Evolutionary conservation across 2,797 vertebrate genomes (phyloP).

Genomic region (Myotis pilosus): DNA sequence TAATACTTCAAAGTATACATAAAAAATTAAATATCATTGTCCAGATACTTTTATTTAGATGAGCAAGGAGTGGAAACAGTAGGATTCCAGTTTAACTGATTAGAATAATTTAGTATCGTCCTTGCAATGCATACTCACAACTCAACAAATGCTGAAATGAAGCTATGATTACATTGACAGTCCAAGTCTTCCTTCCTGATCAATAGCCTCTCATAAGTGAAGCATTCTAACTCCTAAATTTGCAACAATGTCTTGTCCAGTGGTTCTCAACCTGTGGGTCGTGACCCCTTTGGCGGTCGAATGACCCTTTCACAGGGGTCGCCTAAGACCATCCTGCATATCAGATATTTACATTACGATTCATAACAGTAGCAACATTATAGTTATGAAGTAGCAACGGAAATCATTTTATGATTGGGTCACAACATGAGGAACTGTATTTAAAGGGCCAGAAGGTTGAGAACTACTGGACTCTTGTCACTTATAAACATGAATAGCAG

Average conservation of each 20-base stretch:
- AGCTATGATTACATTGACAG: not conserved
- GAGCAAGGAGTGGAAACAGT: not conserved
- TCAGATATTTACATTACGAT: no score
- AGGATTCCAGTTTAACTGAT: not conserved
- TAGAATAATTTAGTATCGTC: not conserved
- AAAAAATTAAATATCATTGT: conserved; percentile 14
- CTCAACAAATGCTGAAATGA: not conserved
- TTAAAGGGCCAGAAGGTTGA: no score
- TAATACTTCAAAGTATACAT: not conserved
- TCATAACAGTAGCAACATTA: no score
- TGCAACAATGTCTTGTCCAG: not conserved
- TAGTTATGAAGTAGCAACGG: no score
- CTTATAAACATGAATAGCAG: not conserved
- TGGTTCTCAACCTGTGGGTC: no score
- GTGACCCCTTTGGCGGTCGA: no score
- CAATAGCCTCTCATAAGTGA: not conserved
- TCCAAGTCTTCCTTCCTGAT: not conserved
- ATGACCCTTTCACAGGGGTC: no score
- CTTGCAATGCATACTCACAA: not conserved
- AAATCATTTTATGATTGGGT: no score
- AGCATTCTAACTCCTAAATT: not conserved
- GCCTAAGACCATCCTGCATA: no score
- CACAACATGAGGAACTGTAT: no score
- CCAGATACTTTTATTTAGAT: conserved; percentile 63
- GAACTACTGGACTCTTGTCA: not conserved